These are phyloP conservation scores for Apodemus sylvaticus DNA, from an alignment of 2,113 vertebrate genomes.

Conservation along the genomic window DNA sequence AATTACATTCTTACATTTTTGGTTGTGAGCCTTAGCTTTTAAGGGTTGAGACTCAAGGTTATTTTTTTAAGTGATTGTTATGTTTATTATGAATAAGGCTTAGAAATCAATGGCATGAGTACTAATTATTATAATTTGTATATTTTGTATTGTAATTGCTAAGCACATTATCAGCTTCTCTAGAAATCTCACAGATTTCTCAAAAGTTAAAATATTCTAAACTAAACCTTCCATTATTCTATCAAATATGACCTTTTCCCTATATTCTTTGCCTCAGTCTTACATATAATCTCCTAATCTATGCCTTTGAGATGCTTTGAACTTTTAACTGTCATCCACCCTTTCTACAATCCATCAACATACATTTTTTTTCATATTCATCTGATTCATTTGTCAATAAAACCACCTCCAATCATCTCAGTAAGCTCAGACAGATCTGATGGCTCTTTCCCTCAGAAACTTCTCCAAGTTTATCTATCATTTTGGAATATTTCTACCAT, in stretches of 20 bases:
- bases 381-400: background rate
- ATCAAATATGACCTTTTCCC: background rate
- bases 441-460: background rate
- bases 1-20: background rate
- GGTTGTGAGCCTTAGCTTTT: background rate
- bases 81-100: background rate
- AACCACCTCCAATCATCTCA: background rate
- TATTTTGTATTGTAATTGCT: slow-evolving; percentile 16
- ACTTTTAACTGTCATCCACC: background rate
- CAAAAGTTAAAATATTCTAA: background rate
- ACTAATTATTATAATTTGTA: background rate
- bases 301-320: too few species aligned
- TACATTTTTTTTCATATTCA: background rate
- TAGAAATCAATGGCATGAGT: background rate
- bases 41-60: background rate
- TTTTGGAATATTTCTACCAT: background rate
- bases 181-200: background rate
- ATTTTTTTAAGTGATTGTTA: background rate
- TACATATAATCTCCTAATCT: background rate
- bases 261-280: background rate
- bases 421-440: background rate
- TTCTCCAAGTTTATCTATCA: background rate
- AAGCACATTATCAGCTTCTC: background rate
- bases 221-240: background rate
- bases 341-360: background rate